Evolutionary conservation across 1,140 invertebrate genomes (phyloP), one percentile per base, ranked within the genome.

Genomic region (Leptopilina boulardi): DNA sequence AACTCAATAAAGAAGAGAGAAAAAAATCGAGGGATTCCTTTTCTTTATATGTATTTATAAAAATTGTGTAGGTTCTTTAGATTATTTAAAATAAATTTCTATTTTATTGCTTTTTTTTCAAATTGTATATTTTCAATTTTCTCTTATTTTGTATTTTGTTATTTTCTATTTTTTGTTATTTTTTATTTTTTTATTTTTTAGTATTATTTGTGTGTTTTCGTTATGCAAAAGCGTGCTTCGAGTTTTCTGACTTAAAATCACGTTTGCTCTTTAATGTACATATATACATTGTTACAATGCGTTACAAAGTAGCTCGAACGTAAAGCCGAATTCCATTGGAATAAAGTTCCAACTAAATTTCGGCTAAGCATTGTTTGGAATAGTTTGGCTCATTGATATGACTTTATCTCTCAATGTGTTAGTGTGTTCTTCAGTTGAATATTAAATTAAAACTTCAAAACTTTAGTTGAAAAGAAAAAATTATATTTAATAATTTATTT

Each of bases 311-410:
- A 51, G 15, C 47, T 51, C 47, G 15, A 51, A 51, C 47, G 47
- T 51, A 51, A 51, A 51, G 47, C n/a, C 47, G 47, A 51, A 51
- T 51, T 51, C 47, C n/a, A 51, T 51, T 51, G 47, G 15, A 51
- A 51, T 51, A 51, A 51, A 51, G 47, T 51, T 51, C n/a, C 18
- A 51, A 51, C 47, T 51, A 51, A 51, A 51, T 51, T n/a, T 51
- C 47, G n/a, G 13, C 47, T 51, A 51, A 51, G 47, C 47, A 51
- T 51, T 51, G 47, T 51, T 51, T 51, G 47, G n/a, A 51, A 51
- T 51, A 51, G 47, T 51, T 51, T 51, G 47, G 47, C 47, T 51
- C 47, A 51, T 51, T 51, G 47, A 51, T 51, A 51, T 6, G n/a
- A 51, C 15, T 51, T 51, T 8, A n/a, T 51, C 47, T 18, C 15